A percentile compares a stretch with the other conserved stretches of the same genome.
Evolutionary conservation across 2,888 invertebrate species (phyloP).

Genomic region (Melieria crassipennis): DNA sequence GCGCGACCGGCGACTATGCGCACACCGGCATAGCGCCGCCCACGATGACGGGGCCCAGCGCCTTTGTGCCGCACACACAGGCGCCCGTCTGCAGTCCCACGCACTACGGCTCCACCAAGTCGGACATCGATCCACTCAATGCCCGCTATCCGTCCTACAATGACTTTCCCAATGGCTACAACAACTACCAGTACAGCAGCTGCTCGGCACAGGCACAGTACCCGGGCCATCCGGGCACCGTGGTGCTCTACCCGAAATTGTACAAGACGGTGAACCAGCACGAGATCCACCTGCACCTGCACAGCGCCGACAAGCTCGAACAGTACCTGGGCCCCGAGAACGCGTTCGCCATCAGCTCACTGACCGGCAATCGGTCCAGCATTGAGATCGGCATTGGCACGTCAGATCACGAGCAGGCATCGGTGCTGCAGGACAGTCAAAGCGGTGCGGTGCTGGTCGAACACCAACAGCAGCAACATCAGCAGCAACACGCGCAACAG

Average conservation of each 20-base stretch:
- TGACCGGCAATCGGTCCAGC: constrained; percentile 66
- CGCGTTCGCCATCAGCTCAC: constrained; percentile 71
- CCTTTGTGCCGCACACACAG: constrained; percentile 51
- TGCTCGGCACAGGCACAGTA: constrained; percentile 61
- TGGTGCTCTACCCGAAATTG: constrained; percentile 81
- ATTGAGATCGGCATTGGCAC: constrained; percentile 69
- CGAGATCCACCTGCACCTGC: constrained; percentile 84
- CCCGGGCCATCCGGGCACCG: constrained; percentile 67
- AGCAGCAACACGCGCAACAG: constrained; percentile 61
- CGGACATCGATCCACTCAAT: constrained; percentile 61
- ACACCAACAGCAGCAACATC: constrained; percentile 59
- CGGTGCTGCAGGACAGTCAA: constrained; percentile 31
- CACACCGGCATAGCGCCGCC: constrained; percentile 52
- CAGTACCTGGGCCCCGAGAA: constrained; percentile 72
- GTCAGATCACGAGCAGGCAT: constrained; percentile 55
- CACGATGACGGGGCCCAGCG: constrained; percentile 46
- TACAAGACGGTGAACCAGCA: constrained; percentile 88
- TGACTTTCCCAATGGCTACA: constrained; percentile 72
- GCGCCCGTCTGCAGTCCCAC: constrained; percentile 54
- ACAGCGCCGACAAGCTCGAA: constrained; percentile 74
- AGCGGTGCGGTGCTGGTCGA: constrained; percentile 37
- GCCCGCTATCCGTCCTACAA: constrained; percentile 60
- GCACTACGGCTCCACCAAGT: constrained; percentile 55
- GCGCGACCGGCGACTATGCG: constrained; percentile 65
- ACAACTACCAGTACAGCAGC: constrained; percentile 75